These are phyloP conservation scores for Scaptodrosophila lebanonensis DNA, from an alignment of 1,140 invertebrate genomes.

Conservation along the genomic window DNA sequence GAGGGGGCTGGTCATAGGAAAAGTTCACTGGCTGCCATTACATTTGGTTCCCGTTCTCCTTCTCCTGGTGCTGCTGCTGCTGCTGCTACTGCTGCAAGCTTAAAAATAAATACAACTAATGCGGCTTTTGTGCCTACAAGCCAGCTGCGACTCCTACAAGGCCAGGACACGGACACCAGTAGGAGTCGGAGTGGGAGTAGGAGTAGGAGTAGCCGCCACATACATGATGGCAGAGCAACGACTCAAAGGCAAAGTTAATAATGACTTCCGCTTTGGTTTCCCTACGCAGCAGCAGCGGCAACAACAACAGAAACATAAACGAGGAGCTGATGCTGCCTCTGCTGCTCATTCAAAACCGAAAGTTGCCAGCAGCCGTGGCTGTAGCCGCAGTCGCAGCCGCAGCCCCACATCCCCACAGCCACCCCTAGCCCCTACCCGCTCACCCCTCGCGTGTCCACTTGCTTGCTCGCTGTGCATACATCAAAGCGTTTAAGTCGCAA, in stretches of 20 bases:
- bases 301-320: conserved; percentile 1
- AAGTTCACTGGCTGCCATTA: background rate
- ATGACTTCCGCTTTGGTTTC: conserved; percentile 73
- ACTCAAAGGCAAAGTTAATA: conserved; percentile 73
- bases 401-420: background rate
- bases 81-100: conserved; percentile 65
- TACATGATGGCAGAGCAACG: no score
- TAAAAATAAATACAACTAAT: conserved; percentile 76
- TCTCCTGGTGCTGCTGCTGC: no score
- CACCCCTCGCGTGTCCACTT: conserved; percentile 44
- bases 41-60: no score
- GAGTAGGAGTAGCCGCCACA: no score
- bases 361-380: conserved; percentile 21
- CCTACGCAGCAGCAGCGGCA: conserved; percentile 58
- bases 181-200: no score
- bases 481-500: conserved; percentile 67
- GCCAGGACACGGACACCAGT: conserved; percentile 47
- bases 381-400: no score
- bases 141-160: conserved; percentile 60
- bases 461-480: conserved; percentile 63
- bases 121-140: conserved; percentile 74
- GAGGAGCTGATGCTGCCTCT: no score
- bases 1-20: no score
- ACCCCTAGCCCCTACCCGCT: background rate
- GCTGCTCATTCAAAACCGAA: conserved; percentile 51